Percentiles rank a stretch among this genome's conserved stretches.
Conservation (phyloP, 2,888 invertebrate species). For the Rhingia rostrata region DNA sequence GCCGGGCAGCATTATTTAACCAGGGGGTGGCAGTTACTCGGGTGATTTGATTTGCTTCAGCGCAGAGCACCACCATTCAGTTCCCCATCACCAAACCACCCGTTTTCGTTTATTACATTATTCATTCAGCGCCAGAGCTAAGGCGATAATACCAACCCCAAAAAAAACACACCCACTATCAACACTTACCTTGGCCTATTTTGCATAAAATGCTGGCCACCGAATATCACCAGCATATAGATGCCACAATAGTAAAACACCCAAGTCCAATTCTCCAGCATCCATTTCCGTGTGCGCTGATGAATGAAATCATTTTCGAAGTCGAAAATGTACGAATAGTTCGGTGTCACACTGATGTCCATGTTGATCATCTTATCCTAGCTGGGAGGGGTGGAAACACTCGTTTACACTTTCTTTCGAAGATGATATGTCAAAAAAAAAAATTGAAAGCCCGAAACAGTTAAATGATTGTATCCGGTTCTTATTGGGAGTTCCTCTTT, state of each 20-base stretch:
- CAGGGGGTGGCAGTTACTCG: constrained; percentile 1
- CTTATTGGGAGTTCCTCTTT: constrained; percentile 26
- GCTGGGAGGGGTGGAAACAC: not conserved
- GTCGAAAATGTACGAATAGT: constrained; percentile 96
- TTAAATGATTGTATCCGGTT: constrained; percentile 68
- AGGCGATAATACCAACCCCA: not conserved
- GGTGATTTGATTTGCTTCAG: constrained; percentile 10
- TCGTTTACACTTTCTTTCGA: constrained; percentile 18
- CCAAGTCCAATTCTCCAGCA: constrained; percentile 97
- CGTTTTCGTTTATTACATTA: not conserved
- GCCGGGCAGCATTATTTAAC: not conserved
- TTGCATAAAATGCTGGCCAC: constrained; percentile 96
- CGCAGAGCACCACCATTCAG: not conserved
- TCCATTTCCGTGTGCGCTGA: constrained; percentile 94
- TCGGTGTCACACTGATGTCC: constrained; percentile 88
- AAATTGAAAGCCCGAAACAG: constrained; percentile 34
- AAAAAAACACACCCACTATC: constrained; percentile 11
- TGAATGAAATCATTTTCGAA: constrained; percentile 98
- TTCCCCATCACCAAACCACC: too few relatives aligned
- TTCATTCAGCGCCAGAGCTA: not conserved
- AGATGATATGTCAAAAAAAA: constrained; percentile 20
- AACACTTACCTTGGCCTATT: constrained; percentile 89
- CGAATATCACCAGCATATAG: constrained; percentile 97
- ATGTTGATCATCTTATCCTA: constrained; percentile 82
- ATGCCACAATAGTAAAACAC: constrained; percentile 93